Percentiles rank a stretch among this genome's conserved stretches.
Evolutionary conservation across 2,113 vertebrate species (phyloP).

Genomic region (Ictidomys tridecemlineatus): DNA sequence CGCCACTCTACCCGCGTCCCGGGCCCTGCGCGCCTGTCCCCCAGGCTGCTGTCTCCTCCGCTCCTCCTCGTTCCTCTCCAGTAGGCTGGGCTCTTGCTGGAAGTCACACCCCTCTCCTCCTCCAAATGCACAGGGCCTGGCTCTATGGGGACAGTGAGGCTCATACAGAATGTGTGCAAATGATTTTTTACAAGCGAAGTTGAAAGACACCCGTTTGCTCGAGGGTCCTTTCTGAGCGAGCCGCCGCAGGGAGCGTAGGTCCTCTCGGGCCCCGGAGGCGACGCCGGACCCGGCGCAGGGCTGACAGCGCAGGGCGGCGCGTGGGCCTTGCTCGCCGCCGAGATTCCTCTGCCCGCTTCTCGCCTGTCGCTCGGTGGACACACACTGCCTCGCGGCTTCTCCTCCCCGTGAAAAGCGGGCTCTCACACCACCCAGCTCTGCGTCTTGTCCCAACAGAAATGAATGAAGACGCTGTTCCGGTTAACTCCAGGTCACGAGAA

Average conservation of each 20-base stretch:
- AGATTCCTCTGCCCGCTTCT: not conserved
- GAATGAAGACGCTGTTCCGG: constrained; percentile 94
- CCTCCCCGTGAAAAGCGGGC: constrained; percentile 86
- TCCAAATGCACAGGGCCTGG: constrained; percentile 85
- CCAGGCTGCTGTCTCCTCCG: not conserved
- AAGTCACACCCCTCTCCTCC: constrained; percentile 70
- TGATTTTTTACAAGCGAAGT: constrained; percentile 89
- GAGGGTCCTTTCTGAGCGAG: constrained; percentile 88
- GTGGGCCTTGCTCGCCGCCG: constrained; percentile 5
- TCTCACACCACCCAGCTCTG: constrained; percentile 89
- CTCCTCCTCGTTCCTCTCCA: not conserved
- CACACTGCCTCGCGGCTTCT: constrained; percentile 74
- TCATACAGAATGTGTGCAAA: constrained; percentile 90
- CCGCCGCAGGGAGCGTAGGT: constrained; percentile 83
- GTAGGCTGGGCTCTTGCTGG: constrained; percentile 75
- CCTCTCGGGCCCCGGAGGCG: constrained; percentile 78
- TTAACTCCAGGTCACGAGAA: constrained; percentile 97
- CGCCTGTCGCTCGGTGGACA: constrained; percentile 82
- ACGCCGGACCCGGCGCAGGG: constrained; percentile 76
- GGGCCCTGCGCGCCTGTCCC: not conserved
- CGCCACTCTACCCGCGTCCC: constrained; percentile 1
- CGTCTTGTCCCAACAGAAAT: constrained; percentile 90
- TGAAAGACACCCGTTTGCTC: constrained; percentile 89
- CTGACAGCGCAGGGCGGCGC: not conserved
- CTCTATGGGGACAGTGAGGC: constrained; percentile 87